These are phyloP conservation scores for Apis florea DNA, from an alignment of 1,140 invertebrate genomes.

Conservation along the genomic window DNA sequence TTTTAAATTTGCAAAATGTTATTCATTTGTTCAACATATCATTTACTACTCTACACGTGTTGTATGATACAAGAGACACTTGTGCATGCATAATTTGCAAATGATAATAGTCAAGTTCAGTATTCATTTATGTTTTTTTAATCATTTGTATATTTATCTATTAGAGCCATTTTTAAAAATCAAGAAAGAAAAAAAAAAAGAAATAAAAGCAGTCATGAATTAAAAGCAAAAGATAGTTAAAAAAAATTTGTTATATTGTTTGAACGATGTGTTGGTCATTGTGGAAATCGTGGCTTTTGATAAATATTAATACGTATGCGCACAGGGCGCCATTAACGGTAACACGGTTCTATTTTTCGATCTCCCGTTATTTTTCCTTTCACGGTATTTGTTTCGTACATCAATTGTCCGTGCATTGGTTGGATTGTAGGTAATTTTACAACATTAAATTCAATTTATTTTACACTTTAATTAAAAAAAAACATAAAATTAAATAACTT, in stretches of 20 bases:
- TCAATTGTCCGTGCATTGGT: too few species aligned
- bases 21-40: not conserved
- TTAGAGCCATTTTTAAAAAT: too few species aligned
- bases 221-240: too few species aligned
- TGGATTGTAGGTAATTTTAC: too few species aligned
- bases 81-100: not conserved
- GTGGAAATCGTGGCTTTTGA: not conserved
- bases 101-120: too few species aligned
- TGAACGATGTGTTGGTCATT: not conserved
- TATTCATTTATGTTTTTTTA: not conserved
- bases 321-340: slow-evolving; percentile 4
- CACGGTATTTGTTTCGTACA: not conserved
- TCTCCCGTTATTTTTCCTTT: slow-evolving; percentile 4
- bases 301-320: not conserved
- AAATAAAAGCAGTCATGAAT: too few species aligned
- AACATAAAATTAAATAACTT: too few species aligned
- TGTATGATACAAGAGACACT: not conserved
- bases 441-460: too few species aligned
- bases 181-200: too few species aligned
- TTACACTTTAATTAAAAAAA: too few species aligned
- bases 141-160: too few species aligned
- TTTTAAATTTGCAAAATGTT: not conserved
- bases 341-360: slow-evolving; percentile 9
- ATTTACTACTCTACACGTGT: not conserved
- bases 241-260: not conserved